Percentiles rank a stretch among this genome's conserved stretches.
Conservation (phyloP, 2,888 invertebrate genomes). For the Atethmia centrago region DNA sequence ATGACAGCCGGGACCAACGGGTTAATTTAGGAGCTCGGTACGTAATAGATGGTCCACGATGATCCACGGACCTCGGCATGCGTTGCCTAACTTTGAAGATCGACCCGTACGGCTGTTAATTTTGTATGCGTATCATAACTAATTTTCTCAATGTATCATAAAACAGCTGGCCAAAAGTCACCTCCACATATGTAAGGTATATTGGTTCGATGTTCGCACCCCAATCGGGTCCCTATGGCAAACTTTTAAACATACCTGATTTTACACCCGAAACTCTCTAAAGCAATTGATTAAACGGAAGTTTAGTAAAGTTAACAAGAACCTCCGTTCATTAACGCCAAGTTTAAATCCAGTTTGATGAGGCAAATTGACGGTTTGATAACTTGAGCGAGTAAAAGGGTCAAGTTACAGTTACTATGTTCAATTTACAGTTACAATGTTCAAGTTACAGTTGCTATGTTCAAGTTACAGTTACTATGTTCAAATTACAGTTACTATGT, state of each 20-base stretch:
- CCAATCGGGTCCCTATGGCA: not conserved
- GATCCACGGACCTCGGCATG: too few species aligned
- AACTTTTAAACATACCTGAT: constrained; percentile 24
- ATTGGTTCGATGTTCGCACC: not conserved
- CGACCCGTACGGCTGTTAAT: not conserved
- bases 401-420: not conserved
- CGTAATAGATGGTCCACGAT: not conserved
- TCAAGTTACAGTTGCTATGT: too few species aligned
- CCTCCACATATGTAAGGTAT: not conserved
- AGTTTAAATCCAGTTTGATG: constrained; percentile 43
- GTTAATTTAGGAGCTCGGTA: not conserved
- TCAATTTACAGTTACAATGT: not conserved
- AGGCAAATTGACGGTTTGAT: constrained; percentile 34
- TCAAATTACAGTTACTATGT: too few species aligned
- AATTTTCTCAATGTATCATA: not conserved
- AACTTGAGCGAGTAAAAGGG: constrained; percentile 21
- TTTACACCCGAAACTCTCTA: constrained; percentile 30
- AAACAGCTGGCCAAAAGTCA: not conserved
- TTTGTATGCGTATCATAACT: not conserved
- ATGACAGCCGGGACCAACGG: not conserved
- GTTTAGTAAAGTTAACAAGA: constrained; percentile 45
- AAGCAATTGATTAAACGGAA: constrained; percentile 41
- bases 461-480: too few species aligned
- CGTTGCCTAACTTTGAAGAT: not conserved
- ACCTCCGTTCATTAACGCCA: constrained; percentile 35